These are phyloP conservation scores for Hepsetus odoe DNA, from an alignment of 2,113 vertebrate species.

Conservation along the genomic window DNA sequence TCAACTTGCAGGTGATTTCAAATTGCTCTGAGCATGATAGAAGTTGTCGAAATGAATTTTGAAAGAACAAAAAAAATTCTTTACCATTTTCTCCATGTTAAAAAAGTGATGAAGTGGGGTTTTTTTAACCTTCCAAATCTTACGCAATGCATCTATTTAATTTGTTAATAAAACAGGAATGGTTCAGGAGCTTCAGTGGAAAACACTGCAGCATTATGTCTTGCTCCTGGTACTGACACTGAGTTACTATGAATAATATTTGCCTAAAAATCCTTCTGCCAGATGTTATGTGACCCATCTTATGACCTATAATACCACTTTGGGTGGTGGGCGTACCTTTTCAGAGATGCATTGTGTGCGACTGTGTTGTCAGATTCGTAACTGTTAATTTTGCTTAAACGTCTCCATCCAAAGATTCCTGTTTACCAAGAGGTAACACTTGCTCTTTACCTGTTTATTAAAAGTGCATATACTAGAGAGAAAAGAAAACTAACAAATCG, in stretches of 20 bases:
- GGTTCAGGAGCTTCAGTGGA: neutral
- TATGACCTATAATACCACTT: neutral
- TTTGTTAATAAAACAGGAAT: neutral
- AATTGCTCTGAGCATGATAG: no score
- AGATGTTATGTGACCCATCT: neutral
- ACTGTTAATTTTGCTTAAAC: no score
- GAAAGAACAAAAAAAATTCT: neutral
- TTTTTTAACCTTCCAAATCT: neutral
- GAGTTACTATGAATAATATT: slow-evolving; percentile 42
- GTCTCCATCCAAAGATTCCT: neutral
- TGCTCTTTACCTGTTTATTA: neutral
- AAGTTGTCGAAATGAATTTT: neutral
- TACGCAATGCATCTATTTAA: neutral
- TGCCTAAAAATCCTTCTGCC: neutral
- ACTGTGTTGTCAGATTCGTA: neutral
- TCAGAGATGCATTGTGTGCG: neutral
- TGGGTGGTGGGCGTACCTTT: neutral
- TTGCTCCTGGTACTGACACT: neutral
- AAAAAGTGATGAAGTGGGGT: neutral
- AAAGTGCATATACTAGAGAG: neutral
- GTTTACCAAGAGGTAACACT: neutral
- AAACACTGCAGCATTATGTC: neutral
- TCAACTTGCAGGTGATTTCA: neutral
- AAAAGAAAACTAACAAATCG: neutral
- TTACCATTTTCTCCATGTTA: neutral